Conservation (phyloP, 2,888 invertebrate species). For the Campaea margaritaria region DNA sequence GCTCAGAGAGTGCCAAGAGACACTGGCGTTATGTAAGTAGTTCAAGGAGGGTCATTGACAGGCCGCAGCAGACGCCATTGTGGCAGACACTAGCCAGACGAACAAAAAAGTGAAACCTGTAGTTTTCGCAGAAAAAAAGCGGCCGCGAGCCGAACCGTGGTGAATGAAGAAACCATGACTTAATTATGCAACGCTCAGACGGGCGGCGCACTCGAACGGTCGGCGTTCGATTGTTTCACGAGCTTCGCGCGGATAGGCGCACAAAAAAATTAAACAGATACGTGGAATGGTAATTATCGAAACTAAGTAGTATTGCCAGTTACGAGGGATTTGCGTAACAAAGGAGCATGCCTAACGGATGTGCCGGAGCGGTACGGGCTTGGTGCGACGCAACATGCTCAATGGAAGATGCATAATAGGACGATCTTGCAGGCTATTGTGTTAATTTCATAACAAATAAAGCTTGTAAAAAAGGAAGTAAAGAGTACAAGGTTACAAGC, state of each 20-base stretch:
- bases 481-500: background rate
- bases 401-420: background rate
- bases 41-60: conserved; percentile 80
- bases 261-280: conserved; percentile 21
- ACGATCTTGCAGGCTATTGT: background rate
- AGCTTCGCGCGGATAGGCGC: conserved; percentile 5
- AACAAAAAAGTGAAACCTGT: conserved; percentile 81
- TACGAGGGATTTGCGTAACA: conserved; percentile 25
- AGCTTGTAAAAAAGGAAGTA: background rate
- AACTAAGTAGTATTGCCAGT: conserved; percentile 2
- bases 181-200: conserved; percentile 34
- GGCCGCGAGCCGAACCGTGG: conserved; percentile 36
- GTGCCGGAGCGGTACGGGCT: conserved; percentile 9
- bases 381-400: conserved; percentile 5
- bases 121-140: conserved; percentile 63
- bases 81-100: conserved; percentile 79
- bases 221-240: conserved; percentile 25
- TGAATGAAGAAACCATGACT: conserved; percentile 46
- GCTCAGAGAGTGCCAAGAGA: conserved; percentile 50
- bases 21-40: conserved; percentile 71
- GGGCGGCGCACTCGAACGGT: conserved; percentile 6
- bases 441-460: background rate
- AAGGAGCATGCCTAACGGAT: conserved; percentile 18
- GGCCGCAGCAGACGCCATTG: conserved; percentile 64
- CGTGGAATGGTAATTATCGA: conserved; percentile 1